Evolutionary conservation across 2,113 vertebrate genomes (phyloP).

Genomic region (Conger conger): DNA sequence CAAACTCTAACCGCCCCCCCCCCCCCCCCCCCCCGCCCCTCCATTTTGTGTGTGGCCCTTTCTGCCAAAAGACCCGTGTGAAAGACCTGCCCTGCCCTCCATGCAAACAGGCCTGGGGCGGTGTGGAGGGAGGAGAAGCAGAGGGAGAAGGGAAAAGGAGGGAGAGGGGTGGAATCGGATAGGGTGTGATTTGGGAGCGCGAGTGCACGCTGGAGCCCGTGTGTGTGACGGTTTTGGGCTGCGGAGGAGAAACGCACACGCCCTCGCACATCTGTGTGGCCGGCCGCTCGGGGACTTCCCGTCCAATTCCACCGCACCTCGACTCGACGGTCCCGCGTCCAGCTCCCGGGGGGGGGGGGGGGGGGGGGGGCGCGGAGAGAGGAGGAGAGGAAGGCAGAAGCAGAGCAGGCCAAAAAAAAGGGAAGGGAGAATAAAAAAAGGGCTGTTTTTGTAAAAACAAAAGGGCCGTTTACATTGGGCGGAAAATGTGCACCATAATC

Average conservation of each 20-base stretch:
- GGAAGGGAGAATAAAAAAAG: too few species aligned
- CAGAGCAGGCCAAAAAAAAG: neutral
- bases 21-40: slow-evolving; percentile 46
- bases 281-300: neutral
- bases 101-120: slow-evolving; percentile 30
- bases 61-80: neutral
- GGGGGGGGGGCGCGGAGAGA: neutral
- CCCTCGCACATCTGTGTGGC: neutral
- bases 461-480: neutral
- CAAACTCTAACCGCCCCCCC: slow-evolving; percentile 31
- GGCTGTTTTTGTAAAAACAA: neutral
- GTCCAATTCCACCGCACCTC: neutral
- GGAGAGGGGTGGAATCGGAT: slow-evolving; percentile 45
- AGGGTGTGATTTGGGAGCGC: slow-evolving; percentile 37
- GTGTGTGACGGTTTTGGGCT: slow-evolving; percentile 47
- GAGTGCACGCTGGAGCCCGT: slow-evolving; percentile 46
- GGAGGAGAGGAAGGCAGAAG: neutral
- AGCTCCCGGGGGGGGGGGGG: neutral
- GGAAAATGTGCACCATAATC: slow-evolving; percentile 4
- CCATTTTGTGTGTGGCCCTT: neutral
- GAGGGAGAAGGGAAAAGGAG: neutral
- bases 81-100: slow-evolving; percentile 16
- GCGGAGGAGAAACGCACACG: neutral
- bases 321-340: neutral
- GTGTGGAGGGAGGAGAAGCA: neutral